Conservation (phyloP, 2,888 invertebrate genomes). For the Conistra vaccinii region DNA sequence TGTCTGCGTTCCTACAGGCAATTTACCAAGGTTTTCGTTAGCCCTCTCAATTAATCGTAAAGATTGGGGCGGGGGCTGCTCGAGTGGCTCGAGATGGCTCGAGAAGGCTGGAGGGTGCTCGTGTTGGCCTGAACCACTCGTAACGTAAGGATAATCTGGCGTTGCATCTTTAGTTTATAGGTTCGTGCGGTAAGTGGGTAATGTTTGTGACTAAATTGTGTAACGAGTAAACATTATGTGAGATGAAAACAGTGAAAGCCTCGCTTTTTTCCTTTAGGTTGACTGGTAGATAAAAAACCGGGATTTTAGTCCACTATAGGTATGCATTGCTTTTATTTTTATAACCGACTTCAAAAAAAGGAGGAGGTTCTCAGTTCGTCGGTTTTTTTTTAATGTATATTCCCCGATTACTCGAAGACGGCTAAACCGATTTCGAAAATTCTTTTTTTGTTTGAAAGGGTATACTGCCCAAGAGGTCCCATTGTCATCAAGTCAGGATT, state of each 20-base stretch:
- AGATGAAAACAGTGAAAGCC: background rate
- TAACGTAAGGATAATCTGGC: constrained; percentile 65
- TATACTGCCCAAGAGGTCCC: no score
- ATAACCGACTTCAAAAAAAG: no score
- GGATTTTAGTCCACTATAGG: no score
- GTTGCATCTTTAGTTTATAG: constrained; percentile 67
- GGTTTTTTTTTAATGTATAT: no score
- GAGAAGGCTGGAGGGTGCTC: constrained; percentile 67
- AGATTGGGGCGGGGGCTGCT: constrained; percentile 66
- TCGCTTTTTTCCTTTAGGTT: background rate
- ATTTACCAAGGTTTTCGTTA: constrained; percentile 76
- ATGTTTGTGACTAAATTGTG: constrained; percentile 14
- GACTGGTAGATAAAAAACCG: background rate
- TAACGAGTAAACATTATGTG: background rate
- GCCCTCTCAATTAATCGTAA: constrained; percentile 83
- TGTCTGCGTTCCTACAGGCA: constrained; percentile 70
- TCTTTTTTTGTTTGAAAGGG: no score
- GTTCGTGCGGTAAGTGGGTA: constrained; percentile 26
- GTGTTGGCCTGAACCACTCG: constrained; percentile 67
- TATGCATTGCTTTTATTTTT: no score
- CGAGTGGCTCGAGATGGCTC: constrained; percentile 64
- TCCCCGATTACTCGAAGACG: no score
- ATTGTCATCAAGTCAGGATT: no score
- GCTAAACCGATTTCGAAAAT: no score
- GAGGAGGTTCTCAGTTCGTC: no score